phyloP scores from a whole-genome alignment of 2,797 vertebrate species.

The Salarias fasciatus region DNA sequence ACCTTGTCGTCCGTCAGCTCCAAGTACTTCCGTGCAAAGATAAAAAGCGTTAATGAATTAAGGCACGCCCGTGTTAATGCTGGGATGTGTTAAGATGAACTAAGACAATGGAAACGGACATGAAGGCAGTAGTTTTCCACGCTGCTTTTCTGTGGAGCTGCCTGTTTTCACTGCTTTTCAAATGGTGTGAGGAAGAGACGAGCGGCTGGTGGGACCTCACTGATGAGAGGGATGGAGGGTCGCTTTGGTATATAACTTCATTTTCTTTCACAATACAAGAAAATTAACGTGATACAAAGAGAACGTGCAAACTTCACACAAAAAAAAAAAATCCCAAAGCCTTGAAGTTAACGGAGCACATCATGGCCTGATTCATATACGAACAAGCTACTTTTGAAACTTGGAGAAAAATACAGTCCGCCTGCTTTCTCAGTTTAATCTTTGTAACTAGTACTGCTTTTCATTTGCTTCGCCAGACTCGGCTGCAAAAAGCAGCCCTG shows the following conservation, averaged over 20 bases:
- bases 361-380: no score
- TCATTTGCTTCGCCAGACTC: slow-evolving; percentile 4
- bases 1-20: slow-evolving; percentile 60
- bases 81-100: slow-evolving; percentile 53
- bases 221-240: slow-evolving; percentile 34
- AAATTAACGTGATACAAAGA: no score
- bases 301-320: no score
- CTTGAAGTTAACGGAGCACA: no score
- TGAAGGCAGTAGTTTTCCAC: slow-evolving; percentile 30
- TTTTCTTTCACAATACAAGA: no score
- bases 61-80: slow-evolving; percentile 35
- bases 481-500: slow-evolving; percentile 5
- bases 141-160: slow-evolving; percentile 27
- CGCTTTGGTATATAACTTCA: no score
- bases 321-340: no score
- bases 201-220: slow-evolving; percentile 35
- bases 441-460: slow-evolving; percentile 14
- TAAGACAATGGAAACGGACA: slow-evolving; percentile 41
- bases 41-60: slow-evolving; percentile 44
- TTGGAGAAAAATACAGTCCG: background rate
- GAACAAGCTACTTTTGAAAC: no score
- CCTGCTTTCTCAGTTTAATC: background rate
- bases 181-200: slow-evolving; percentile 52
- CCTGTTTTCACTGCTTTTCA: slow-evolving; percentile 43
- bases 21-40: slow-evolving; percentile 58